Percentiles rank a stretch among this genome's conserved stretches.
phyloP scores from a whole-genome alignment of 1,140 invertebrate genomes.

The Zaprionus taronus region DNA sequence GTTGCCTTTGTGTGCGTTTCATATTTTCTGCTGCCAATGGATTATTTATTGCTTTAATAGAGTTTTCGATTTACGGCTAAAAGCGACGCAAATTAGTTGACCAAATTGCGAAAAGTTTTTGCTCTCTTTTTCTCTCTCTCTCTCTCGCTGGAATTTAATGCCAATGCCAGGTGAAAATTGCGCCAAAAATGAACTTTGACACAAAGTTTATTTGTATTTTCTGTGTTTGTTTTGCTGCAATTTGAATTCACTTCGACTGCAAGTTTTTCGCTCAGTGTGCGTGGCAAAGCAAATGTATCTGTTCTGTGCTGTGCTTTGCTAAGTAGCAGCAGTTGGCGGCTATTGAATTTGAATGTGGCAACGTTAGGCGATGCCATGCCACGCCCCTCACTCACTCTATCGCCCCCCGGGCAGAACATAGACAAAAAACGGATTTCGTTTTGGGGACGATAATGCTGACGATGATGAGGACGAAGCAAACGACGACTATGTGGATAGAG shows the following conservation, averaged over 20 bases:
- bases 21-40: neutral
- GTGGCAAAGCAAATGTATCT: slow-evolving; percentile 50
- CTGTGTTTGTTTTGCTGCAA: neutral
- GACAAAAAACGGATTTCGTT: slow-evolving; percentile 19
- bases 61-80: neutral
- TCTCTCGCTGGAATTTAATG: neutral
- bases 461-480: neutral
- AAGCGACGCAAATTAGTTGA: neutral
- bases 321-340: slow-evolving; percentile 54
- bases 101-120: neutral
- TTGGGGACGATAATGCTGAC: slow-evolving; percentile 23
- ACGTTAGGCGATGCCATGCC: slow-evolving; percentile 18
- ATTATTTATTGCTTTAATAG: neutral
- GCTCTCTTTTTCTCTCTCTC: neutral
- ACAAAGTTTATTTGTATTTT: neutral
- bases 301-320: slow-evolving; percentile 23
- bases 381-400: neutral
- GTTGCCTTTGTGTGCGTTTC: neutral
- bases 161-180: neutral
- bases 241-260: neutral
- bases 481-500: neutral
- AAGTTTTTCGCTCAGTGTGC: neutral
- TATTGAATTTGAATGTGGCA: slow-evolving; percentile 69
- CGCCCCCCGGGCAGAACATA: slow-evolving; percentile 15
- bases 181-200: neutral